A percentile compares a stretch with the other conserved stretches of the same genome.
Evolutionary conservation across 2,113 vertebrate genomes (phyloP).

Genomic region (Megaceryle maxima): DNA sequence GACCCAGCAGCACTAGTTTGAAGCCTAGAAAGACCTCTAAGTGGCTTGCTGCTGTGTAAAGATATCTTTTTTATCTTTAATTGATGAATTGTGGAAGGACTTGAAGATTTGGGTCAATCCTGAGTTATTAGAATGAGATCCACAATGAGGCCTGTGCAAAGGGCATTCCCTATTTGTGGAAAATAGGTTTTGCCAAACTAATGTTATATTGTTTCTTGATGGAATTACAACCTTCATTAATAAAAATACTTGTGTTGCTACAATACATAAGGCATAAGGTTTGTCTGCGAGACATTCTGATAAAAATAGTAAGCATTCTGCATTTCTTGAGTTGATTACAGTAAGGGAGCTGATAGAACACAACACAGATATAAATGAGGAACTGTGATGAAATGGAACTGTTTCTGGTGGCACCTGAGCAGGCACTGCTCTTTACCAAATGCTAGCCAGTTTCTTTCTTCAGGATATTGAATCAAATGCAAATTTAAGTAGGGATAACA

Average conservation of each 20-base stretch:
- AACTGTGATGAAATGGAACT: not conserved
- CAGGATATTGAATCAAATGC: not conserved
- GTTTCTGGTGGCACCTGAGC: not conserved
- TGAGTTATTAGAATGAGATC: not conserved
- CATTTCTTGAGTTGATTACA: not conserved
- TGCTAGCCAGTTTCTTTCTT: not conserved
- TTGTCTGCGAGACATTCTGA: not conserved
- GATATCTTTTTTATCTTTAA: not conserved
- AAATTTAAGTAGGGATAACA: not conserved
- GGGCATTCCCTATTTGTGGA: not conserved
- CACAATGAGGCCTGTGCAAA: not conserved
- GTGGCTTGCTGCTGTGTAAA: not conserved
- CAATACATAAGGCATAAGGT: not conserved
- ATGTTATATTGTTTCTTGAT: not conserved
- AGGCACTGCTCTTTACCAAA: not conserved
- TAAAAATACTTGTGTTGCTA: not conserved
- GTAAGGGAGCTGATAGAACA: not conserved
- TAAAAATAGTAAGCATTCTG: not conserved
- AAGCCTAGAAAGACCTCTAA: not conserved
- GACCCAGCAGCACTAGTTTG: not conserved
- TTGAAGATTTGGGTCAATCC: not conserved
- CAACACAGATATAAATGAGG: not conserved
- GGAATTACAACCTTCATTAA: conserved; percentile 19
- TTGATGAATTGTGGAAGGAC: not conserved
- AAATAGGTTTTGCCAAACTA: not conserved